phyloP scores from a whole-genome alignment of 2,797 vertebrate genomes.

The Spondyliosoma cantharus region DNA sequence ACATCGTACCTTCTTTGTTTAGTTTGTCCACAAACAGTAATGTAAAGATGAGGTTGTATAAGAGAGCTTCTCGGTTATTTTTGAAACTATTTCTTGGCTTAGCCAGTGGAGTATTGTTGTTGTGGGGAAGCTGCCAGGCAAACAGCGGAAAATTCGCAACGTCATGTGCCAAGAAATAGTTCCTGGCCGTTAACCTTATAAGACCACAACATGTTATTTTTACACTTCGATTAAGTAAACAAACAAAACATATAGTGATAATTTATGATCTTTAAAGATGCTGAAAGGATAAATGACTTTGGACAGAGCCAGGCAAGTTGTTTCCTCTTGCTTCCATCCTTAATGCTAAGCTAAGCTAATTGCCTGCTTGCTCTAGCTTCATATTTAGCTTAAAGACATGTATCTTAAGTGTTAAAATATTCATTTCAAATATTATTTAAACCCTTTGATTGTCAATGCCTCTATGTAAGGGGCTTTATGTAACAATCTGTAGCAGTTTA shows the following conservation, averaged over 20 bases:
- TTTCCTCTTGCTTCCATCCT: not conserved
- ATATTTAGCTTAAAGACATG: not conserved
- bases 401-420: not conserved
- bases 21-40: conserved; percentile 15
- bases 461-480: too few relatives aligned
- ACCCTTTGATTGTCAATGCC: too few relatives aligned
- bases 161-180: conserved; percentile 12
- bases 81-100: conserved; percentile 15
- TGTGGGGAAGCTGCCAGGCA: conserved; percentile 22
- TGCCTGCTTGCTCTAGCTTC: not conserved
- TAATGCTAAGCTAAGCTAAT: conserved; percentile 11
- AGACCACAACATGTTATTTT: conserved; percentile 16
- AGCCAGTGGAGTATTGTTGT: conserved; percentile 9
- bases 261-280: not conserved
- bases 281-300: not conserved
- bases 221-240: conserved; percentile 12
- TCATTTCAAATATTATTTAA: not conserved
- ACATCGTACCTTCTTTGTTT: conserved; percentile 3
- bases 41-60: conserved; percentile 21
- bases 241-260: not conserved
- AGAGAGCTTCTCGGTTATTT: not conserved
- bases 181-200: conserved; percentile 7
- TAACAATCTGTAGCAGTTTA: too few relatives aligned
- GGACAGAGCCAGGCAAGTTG: not conserved
- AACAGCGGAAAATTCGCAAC: conserved; percentile 8